Evolutionary conservation across 2,797 vertebrate species (phyloP).

Genomic region (Falco cherrug): DNA sequence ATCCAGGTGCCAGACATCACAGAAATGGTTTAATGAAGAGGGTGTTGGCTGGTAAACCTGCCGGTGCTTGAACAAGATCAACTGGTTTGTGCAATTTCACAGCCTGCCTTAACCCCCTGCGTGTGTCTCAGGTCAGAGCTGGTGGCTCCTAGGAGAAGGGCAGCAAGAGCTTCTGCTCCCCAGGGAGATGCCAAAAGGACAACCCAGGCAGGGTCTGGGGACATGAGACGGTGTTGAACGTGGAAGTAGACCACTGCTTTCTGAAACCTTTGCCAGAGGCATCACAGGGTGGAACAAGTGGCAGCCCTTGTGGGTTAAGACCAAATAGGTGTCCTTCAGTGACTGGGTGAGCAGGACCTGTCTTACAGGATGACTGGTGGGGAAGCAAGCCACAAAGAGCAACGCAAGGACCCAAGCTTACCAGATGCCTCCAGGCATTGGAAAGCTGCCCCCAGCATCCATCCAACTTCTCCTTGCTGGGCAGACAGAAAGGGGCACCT

Average conservation of each 20-base stretch:
- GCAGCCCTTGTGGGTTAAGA: not conserved
- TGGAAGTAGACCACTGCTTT: not conserved
- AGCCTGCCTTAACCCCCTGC: not conserved
- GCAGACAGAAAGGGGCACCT: not conserved
- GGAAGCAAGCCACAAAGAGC: not conserved
- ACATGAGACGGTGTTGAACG: not conserved
- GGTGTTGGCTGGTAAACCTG: not conserved
- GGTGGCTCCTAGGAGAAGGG: not conserved
- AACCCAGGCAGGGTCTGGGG: not conserved
- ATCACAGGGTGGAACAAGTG: not conserved
- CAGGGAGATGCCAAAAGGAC: not conserved
- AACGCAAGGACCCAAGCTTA: not conserved
- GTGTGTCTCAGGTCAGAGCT: not conserved
- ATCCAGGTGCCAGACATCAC: not conserved
- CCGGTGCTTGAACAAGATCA: not conserved
- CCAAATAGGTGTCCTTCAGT: not conserved
- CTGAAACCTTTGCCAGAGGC: not conserved
- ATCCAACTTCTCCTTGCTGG: not conserved
- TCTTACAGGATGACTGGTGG: not conserved
- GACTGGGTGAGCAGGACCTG: fast-evolving
- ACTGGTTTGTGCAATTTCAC: not conserved
- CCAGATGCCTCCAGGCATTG: not conserved
- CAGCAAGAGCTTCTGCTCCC: not conserved
- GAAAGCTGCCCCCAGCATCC: not conserved
- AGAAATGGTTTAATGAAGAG: not conserved